Conservation (phyloP, 30 jellyfish, hydroid and myxozoan species). For the Cassiopea andromeda region DNA sequence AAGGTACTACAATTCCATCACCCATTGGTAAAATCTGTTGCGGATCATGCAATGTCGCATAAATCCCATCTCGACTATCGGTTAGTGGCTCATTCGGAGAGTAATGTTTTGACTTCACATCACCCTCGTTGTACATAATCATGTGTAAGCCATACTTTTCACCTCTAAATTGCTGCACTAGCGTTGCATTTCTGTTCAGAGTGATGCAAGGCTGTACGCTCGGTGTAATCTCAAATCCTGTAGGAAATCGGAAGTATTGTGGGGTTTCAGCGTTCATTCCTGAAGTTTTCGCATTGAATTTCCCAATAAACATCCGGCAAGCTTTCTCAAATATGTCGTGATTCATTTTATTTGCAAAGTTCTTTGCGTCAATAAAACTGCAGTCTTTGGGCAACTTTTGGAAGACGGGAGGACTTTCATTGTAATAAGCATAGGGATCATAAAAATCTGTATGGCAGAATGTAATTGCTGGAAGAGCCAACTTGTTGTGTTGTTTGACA, state of each 20-base stretch:
- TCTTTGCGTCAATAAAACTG: neutral
- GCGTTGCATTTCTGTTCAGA: conserved; percentile 25
- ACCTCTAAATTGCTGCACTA: conserved; percentile 15
- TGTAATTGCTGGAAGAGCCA: too few species aligned
- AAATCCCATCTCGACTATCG: neutral
- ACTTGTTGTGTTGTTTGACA: too few species aligned
- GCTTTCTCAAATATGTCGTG: neutral
- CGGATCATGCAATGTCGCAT: conserved; percentile 11
- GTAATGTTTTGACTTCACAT: neutral
- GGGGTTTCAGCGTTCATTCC: neutral
- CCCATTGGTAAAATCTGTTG: neutral
- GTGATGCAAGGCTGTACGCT: conserved; percentile 34
- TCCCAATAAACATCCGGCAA: conserved; percentile 34
- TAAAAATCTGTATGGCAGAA: too few species aligned
- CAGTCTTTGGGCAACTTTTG: conserved; percentile 54
- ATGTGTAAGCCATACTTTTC: conserved; percentile 22
- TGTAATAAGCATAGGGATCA: too few species aligned
- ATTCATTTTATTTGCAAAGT: conserved; percentile 19
- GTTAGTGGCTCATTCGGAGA: neutral
- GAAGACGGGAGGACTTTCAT: too few species aligned
- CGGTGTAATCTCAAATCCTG: conserved; percentile 5
- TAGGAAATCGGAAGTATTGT: conserved; percentile 19
- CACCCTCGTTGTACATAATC: conserved; percentile 17
- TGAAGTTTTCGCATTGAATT: neutral
- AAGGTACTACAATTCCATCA: conserved; percentile 14